Conservation (phyloP, 2,113 vertebrate genomes). For the Epinephelus fuscoguttatus region DNA sequence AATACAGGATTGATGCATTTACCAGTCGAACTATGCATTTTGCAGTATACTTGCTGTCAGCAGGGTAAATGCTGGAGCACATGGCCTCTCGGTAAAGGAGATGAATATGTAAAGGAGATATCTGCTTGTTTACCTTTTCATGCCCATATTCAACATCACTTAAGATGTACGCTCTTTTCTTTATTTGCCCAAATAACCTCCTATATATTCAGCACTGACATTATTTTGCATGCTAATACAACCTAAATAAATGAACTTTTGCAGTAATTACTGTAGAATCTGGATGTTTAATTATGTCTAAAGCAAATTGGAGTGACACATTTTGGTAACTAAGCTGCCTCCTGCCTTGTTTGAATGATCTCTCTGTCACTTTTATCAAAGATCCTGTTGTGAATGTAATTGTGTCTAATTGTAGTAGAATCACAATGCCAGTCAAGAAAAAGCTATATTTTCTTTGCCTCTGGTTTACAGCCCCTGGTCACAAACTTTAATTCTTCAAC, state of each 20-base stretch:
- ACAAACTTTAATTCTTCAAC: not conserved
- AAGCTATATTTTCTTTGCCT: not conserved
- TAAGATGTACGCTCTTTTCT: not conserved
- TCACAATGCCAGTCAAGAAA: not conserved
- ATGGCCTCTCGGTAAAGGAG: not conserved
- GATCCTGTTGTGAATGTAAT: not conserved
- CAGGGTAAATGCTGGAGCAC: not conserved
- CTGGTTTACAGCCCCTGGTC: not conserved
- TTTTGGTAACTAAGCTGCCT: not conserved
- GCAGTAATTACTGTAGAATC: not conserved
- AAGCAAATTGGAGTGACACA: not conserved
- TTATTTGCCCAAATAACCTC: not conserved
- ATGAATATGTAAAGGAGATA: not conserved
- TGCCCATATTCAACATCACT: not conserved
- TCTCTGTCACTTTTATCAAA: not conserved
- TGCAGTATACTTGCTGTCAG: not conserved
- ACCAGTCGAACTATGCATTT: not conserved
- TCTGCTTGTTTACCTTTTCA: slow-evolving; percentile 1
- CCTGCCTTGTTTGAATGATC: not conserved
- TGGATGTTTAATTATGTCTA: not conserved
- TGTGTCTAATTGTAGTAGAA: not conserved
- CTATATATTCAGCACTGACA: not conserved
- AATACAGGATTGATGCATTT: not conserved
- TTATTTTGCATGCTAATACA: not conserved
- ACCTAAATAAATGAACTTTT: not conserved